A percentile compares a stretch with the other conserved stretches of the same genome.
Conservation (phyloP, 2,888 invertebrate genomes). For the Nasonovia ribisnigri region DNA sequence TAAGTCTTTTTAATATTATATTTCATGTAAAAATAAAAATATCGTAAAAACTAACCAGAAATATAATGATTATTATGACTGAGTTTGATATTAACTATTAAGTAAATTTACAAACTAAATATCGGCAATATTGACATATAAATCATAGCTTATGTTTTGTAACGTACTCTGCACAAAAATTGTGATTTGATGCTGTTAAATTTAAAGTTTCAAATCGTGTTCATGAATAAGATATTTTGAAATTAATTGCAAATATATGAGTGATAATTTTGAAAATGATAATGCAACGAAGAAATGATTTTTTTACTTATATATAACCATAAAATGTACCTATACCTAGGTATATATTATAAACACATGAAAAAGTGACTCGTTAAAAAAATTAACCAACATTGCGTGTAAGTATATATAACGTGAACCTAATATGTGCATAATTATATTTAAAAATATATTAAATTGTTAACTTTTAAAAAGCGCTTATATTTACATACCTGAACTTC, state of each 20-base stretch:
- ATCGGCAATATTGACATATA: too few relatives aligned
- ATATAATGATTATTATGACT: too few relatives aligned
- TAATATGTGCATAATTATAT: too few relatives aligned
- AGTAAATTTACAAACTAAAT: too few relatives aligned
- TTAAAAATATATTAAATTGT: not conserved
- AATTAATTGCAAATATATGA: not conserved
- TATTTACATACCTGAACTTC: conserved; percentile 46
- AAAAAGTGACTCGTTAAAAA: not conserved
- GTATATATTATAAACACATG: not conserved
- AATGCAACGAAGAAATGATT: not conserved
- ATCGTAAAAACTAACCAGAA: too few relatives aligned
- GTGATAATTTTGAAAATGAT: not conserved
- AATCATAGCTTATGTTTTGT: too few relatives aligned
- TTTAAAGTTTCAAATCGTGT: not conserved
- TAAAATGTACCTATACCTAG: not conserved
- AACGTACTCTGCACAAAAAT: not conserved
- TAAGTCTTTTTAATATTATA: too few relatives aligned
- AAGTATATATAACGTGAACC: too few relatives aligned
- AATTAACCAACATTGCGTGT: not conserved
- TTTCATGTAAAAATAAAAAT: too few relatives aligned
- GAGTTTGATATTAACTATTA: too few relatives aligned
- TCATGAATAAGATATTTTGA: not conserved
- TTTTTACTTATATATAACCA: too few relatives aligned
- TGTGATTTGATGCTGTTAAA: not conserved
- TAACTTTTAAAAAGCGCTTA: not conserved